Percentiles rank a stretch among this genome's conserved stretches.
Evolutionary conservation across 2,888 invertebrate species (phyloP).

Genomic region (Drosophila limbata): DNA sequence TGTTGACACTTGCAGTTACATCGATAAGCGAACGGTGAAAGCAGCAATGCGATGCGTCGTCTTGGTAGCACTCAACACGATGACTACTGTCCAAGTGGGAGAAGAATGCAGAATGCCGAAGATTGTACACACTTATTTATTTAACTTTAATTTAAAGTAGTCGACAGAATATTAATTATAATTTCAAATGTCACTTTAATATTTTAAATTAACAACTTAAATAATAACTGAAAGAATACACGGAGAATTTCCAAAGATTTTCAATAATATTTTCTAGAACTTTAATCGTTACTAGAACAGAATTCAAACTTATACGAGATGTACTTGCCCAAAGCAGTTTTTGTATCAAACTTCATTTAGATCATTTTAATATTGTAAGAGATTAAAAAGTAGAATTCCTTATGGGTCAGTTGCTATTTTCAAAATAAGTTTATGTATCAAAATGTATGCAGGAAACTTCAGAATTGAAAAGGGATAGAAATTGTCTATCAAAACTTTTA

Average conservation of each 20-base stretch:
- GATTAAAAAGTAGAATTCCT: not conserved
- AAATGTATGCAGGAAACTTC: too few relatives aligned
- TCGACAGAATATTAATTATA: too few relatives aligned
- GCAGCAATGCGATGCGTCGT: slow-evolving; percentile 31
- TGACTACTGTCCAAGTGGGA: slow-evolving; percentile 24
- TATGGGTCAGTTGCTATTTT: too few relatives aligned
- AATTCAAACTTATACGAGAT: not conserved
- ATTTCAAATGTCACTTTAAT: too few relatives aligned
- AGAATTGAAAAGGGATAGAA: too few relatives aligned
- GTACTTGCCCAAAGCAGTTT: not conserved
- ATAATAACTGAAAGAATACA: too few relatives aligned
- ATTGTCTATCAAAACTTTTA: too few relatives aligned
- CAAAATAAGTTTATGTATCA: too few relatives aligned
- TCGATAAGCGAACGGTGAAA: slow-evolving; percentile 60
- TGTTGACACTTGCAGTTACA: slow-evolving; percentile 66
- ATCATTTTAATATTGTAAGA: not conserved
- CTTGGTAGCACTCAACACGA: slow-evolving; percentile 8
- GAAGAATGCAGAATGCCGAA: not conserved
- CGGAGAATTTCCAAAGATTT: too few relatives aligned
- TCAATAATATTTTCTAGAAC: not conserved
- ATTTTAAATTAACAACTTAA: too few relatives aligned
- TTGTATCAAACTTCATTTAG: not conserved
- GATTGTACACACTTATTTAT: not conserved
- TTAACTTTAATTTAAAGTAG: too few relatives aligned
- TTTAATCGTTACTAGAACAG: not conserved